Evolutionary conservation across 2,113 vertebrate species (phyloP).

Genomic region (Ellobius talpinus): DNA sequence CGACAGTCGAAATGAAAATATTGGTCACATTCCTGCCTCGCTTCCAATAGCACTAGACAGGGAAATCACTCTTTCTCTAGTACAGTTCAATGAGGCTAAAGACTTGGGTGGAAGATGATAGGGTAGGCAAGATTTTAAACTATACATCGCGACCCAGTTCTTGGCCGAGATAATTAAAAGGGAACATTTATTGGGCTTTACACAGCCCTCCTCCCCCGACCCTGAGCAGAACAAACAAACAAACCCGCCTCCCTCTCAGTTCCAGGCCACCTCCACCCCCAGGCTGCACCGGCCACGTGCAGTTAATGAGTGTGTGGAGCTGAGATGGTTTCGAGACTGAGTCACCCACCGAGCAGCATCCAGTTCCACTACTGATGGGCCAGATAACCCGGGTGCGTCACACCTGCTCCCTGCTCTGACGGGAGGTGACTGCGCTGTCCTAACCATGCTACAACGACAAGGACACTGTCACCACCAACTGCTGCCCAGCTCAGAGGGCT

Average conservation of each 20-base stretch:
- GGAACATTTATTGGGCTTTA: neutral
- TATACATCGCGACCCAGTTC: neutral
- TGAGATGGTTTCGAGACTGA: neutral
- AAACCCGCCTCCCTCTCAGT: neutral
- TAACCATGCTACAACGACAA: neutral
- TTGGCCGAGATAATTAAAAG: neutral
- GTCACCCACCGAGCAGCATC: neutral
- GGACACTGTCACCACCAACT: neutral
- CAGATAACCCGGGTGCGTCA: neutral
- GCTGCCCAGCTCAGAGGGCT: neutral
- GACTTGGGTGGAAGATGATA: neutral
- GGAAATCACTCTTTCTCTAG: neutral
- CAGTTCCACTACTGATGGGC: neutral
- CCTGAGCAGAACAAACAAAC: neutral
- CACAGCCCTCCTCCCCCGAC: neutral
- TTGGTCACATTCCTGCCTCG: neutral
- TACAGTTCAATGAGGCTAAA: neutral
- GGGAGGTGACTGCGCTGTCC: neutral
- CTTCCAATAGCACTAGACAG: neutral
- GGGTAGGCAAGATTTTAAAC: neutral
- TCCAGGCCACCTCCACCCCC: neutral
- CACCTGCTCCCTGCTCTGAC: too few species aligned
- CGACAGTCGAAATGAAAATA: neutral
- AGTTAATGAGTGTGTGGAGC: neutral
- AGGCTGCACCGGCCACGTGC: neutral